These are phyloP conservation scores for Amphiura filiformis DNA, from an alignment of 35 echinoderm and acorn worm genomes.

Conservation along the genomic window DNA sequence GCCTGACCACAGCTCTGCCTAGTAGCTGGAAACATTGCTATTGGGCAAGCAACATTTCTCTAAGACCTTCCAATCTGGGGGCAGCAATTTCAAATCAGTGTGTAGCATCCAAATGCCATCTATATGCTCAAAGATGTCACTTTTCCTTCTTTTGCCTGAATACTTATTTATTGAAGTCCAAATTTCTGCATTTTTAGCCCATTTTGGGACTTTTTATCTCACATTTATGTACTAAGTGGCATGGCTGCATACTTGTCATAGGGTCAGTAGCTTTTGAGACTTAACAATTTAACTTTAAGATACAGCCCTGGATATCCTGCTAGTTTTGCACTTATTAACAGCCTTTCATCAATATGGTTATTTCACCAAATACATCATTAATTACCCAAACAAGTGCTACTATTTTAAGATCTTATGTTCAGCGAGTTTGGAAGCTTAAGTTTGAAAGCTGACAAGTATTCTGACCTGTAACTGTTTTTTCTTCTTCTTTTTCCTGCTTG, in stretches of 20 bases:
- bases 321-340: not conserved
- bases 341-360: not conserved
- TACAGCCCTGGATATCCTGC: too few relatives aligned
- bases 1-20: not conserved
- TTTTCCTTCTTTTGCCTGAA: too few relatives aligned
- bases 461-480: constrained; percentile 15
- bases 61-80: not conserved
- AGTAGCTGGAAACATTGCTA: not conserved
- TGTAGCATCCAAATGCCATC: too few relatives aligned
- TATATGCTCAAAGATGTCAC: too few relatives aligned
- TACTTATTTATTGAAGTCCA: too few relatives aligned
- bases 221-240: too few relatives aligned
- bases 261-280: too few relatives aligned
- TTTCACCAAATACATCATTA: not conserved
- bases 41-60: not conserved
- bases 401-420: not conserved
- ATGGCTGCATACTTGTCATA: too few relatives aligned
- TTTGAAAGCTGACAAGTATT: not conserved
- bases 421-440: not conserved
- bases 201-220: too few relatives aligned
- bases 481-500: constrained; percentile 59
- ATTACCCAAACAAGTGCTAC: not conserved
- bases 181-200: too few relatives aligned
- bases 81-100: not conserved
- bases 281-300: too few relatives aligned